phyloP scores from a whole-genome alignment of 1,140 invertebrate species.

The Brachionus plicatilis region DNA sequence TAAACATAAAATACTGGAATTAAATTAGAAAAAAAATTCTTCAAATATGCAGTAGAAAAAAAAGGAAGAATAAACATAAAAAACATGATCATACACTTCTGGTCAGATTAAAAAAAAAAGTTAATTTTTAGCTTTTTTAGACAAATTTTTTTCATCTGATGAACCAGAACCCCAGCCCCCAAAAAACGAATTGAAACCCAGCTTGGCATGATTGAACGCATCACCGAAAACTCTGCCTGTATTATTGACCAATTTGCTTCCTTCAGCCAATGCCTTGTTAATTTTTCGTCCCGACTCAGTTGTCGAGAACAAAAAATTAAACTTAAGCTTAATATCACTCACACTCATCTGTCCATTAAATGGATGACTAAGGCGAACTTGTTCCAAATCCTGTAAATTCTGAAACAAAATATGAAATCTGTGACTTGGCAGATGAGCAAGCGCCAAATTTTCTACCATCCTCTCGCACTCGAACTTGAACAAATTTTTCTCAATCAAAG shows the following conservation, averaged over 20 bases:
- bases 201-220: slow-evolving; percentile 38
- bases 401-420: slow-evolving; percentile 27
- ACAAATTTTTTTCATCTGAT: not conserved
- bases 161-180: slow-evolving; percentile 14
- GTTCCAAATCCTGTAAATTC: slow-evolving; percentile 7
- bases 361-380: slow-evolving; percentile 64
- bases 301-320: slow-evolving; percentile 57
- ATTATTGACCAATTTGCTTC: slow-evolving; percentile 80
- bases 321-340: slow-evolving; percentile 82
- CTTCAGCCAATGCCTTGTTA: slow-evolving; percentile 82
- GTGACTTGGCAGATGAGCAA: not conserved
- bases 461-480: slow-evolving; percentile 46
- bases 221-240: slow-evolving; percentile 63
- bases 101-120: not conserved
- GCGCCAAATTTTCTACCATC: slow-evolving; percentile 43
- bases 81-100: not conserved
- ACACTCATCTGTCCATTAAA: slow-evolving; percentile 84
- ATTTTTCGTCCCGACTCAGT: slow-evolving; percentile 85
- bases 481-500: slow-evolving; percentile 49
- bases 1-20: slow-evolving; percentile 13
- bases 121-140: slow-evolving; percentile 16
- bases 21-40: not conserved
- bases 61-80: not conserved
- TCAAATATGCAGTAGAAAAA: not conserved
- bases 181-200: slow-evolving; percentile 41